Base-by-base conservation (phyloP, 2,113 vertebrate species). In the Hypomesus transpacificus region DNA sequence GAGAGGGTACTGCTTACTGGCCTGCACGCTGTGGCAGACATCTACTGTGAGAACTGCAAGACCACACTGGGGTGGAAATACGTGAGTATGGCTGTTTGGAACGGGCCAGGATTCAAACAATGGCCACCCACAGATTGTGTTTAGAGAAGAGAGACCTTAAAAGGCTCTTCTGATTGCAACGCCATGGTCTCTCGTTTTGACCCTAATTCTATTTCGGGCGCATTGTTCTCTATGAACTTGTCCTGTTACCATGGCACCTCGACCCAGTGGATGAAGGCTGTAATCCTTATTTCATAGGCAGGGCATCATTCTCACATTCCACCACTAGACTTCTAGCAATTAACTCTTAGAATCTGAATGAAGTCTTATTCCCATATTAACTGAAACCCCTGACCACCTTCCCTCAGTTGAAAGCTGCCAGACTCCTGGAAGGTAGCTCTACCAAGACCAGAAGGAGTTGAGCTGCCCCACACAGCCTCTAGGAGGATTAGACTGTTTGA, bases 1-100 rank as follows among this genome's bases (percentile, higher is more conserved):
- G 97, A 99, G 89, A 92, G 96, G 59, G 96, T 99, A 39, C 88
- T 99, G 83, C 88, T 99, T 85, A 99, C 97, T 0, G 97, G 97
- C 70, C 90, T 99, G 60, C 97, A 99, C 3, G 97, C 96, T 6
- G 96, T 98, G 6, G 96, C 97, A 77, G 97, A 99, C 87, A 99
- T 99, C 91, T 98, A 99, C 93, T 99, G 97, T 90, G 97, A 99
- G 94, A 99, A 98, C 93, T 99, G 97, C 94, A 99, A 99, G 94
- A 99, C 97, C 68, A 98, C 96, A 14, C 93, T 99, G 89, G 97
- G 97, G 84, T 99, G 97, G 97, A 99, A 99, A 96, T 99, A 98
- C n/a, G 97, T 98, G 88, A 95, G 96, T 86, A 65, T 61, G 57
- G 52, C 66, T 17, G 69, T 62, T 71, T 60, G 57, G 17, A 46